These are phyloP conservation scores for Epistrophella euchroma DNA, from an alignment of 2,888 invertebrate genomes.

Conservation along the genomic window DNA sequence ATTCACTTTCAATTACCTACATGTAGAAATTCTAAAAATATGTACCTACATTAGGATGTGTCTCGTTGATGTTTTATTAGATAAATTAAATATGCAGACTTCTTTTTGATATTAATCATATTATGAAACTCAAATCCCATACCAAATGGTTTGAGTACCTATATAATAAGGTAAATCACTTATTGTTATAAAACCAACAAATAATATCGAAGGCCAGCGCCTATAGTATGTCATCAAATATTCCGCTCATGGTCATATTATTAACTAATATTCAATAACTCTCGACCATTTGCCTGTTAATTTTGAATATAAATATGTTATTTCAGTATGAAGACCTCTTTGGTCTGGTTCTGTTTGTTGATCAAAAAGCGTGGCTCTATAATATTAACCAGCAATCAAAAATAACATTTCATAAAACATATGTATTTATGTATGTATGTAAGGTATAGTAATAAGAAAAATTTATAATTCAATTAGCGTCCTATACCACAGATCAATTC, in stretches of 20 bases:
- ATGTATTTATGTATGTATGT: too few relatives aligned
- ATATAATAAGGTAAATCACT: slow-evolving; percentile 69
- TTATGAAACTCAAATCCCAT: slow-evolving; percentile 50
- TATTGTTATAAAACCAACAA: slow-evolving; percentile 30
- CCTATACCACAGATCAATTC: not conserved
- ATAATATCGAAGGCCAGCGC: slow-evolving; percentile 25
- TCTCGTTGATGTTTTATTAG: slow-evolving; percentile 29
- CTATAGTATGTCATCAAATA: slow-evolving; percentile 48
- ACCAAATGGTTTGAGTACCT: slow-evolving; percentile 58
- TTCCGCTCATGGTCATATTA: slow-evolving; percentile 69
- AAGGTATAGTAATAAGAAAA: slow-evolving; percentile 12
- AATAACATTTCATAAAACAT: slow-evolving; percentile 64
- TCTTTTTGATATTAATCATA: slow-evolving; percentile 49
- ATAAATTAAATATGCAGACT: slow-evolving; percentile 12
- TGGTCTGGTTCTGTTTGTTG: not conserved
- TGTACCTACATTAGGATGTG: not conserved
- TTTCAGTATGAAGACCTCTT: slow-evolving; percentile 7
- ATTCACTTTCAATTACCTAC: not conserved
- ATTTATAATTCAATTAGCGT: slow-evolving; percentile 72
- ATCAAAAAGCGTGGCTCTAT: slow-evolving; percentile 10
- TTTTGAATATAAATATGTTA: slow-evolving; percentile 46
- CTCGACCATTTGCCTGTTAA: slow-evolving; percentile 65
- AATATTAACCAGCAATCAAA: slow-evolving; percentile 19
- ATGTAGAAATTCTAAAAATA: slow-evolving; percentile 29
- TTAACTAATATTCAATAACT: slow-evolving; percentile 71